These are phyloP conservation scores for Bombus vancouverensis DNA, from an alignment of 1,140 invertebrate genomes.

Conservation along the genomic window DNA sequence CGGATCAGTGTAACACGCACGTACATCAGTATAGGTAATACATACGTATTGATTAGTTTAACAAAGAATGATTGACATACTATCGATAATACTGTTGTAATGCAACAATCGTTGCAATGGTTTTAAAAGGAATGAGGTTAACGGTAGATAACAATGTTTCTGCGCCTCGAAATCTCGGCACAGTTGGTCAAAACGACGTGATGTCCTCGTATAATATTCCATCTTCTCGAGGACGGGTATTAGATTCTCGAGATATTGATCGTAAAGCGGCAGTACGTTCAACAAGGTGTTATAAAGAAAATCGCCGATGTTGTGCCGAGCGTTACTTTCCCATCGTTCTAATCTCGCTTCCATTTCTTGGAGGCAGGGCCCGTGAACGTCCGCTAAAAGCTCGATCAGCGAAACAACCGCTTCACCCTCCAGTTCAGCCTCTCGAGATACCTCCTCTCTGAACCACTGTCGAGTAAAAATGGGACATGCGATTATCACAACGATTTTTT, in stretches of 20 bases:
- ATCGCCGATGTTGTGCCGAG: constrained; percentile 85
- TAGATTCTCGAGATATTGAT: constrained; percentile 91
- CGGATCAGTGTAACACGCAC: constrained; percentile 16
- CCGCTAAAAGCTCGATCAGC: constrained; percentile 86
- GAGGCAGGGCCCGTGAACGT: constrained; percentile 86
- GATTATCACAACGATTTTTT: constrained; percentile 12
- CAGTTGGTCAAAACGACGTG: constrained; percentile 89
- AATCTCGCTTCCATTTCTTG: constrained; percentile 87
- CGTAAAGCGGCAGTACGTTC: constrained; percentile 87
- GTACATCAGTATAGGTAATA: neutral
- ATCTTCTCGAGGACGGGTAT: constrained; percentile 89
- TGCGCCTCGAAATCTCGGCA: constrained; percentile 94
- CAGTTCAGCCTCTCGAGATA: constrained; percentile 85
- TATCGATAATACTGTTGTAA: constrained; percentile 91
- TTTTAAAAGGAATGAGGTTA: constrained; percentile 93
- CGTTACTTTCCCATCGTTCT: constrained; percentile 84
- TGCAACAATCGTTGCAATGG: constrained; percentile 94
- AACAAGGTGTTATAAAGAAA: constrained; percentile 82
- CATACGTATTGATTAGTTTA: neutral
- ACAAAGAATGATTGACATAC: constrained; percentile 83
- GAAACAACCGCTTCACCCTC: constrained; percentile 84
- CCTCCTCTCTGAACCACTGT: constrained; percentile 88
- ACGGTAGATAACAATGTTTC: constrained; percentile 93
- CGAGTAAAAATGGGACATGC: constrained; percentile 56
- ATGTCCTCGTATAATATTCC: constrained; percentile 88